phyloP scores from a whole-genome alignment of 2,888 invertebrate species.

The Trissolcus japonicus region DNA sequence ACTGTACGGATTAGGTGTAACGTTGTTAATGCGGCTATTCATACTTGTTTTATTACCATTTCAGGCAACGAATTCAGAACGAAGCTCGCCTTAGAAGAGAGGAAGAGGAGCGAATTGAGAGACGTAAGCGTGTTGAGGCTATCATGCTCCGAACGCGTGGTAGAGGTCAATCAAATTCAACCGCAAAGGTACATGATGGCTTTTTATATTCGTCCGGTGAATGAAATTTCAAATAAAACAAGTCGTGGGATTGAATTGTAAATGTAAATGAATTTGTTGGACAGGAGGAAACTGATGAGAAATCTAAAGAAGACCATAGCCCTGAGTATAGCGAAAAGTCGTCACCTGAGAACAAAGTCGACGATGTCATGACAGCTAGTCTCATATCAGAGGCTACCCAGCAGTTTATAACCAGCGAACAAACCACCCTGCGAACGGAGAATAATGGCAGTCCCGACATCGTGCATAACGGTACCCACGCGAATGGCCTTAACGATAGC shows the following conservation, averaged over 20 bases:
- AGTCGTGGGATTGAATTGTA: no score
- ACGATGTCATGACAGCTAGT: slow-evolving; percentile 74
- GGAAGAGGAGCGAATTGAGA: slow-evolving; percentile 90
- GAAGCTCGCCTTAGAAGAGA: slow-evolving; percentile 89
- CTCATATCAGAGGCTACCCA: slow-evolving; percentile 74
- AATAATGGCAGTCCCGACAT: slow-evolving; percentile 65
- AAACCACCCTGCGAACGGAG: slow-evolving; percentile 67
- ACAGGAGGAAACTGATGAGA: slow-evolving; percentile 71
- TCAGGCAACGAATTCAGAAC: slow-evolving; percentile 85
- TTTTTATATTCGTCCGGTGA: not conserved
- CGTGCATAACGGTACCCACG: slow-evolving; percentile 68
- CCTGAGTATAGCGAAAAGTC: slow-evolving; percentile 71
- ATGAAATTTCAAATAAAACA: not conserved
- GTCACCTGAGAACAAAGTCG: slow-evolving; percentile 67
- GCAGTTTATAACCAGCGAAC: slow-evolving; percentile 72
- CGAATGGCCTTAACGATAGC: slow-evolving; percentile 71
- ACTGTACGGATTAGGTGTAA: not conserved
- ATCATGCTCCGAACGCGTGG: slow-evolving; percentile 94
- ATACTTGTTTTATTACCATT: slow-evolving; percentile 36
- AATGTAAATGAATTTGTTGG: not conserved
- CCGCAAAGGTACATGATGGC: slow-evolving; percentile 73
- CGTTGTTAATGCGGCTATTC: not conserved
- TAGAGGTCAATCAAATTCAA: slow-evolving; percentile 76
- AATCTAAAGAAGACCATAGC: slow-evolving; percentile 71
- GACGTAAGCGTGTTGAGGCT: slow-evolving; percentile 93